A percentile compares a stretch with the other conserved stretches of the same genome.
Evolutionary conservation across 37 sponge, comb jelly and placozoan genomes (phyloP).

Genomic region (Theonella swinhoei): DNA sequence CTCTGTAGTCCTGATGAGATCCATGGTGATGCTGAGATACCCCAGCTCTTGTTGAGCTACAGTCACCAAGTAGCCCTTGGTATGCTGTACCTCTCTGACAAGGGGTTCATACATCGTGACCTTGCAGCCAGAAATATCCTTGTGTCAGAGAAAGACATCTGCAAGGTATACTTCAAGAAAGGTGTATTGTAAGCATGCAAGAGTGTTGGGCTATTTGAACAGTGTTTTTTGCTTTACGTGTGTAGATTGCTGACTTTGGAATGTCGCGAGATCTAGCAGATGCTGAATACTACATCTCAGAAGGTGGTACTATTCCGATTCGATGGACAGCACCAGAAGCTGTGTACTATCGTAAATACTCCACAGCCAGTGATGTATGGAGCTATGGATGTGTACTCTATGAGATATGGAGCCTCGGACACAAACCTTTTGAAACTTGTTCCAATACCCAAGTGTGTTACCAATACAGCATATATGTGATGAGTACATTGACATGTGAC

Average conservation of each 20-base stretch:
- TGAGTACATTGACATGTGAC: too few relatives aligned
- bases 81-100: not conserved
- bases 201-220: not conserved
- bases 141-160: not conserved
- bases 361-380: constrained; percentile 43
- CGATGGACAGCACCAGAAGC: constrained; percentile 41
- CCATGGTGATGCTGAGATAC: not conserved
- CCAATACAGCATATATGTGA: too few relatives aligned
- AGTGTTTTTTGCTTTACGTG: not conserved
- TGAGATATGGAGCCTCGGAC: constrained; percentile 38
- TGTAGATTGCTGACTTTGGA: constrained; percentile 37
- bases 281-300: constrained; percentile 33
- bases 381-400: constrained; percentile 42
- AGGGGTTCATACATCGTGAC: not conserved
- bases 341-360: constrained; percentile 37
- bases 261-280: constrained; percentile 15
- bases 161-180: not conserved
- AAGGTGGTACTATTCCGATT: constrained; percentile 23
- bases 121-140: not conserved
- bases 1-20: too few relatives aligned
- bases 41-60: not conserved
- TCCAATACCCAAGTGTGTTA: not conserved
- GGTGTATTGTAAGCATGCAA: not conserved
- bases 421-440: not conserved
- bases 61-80: not conserved